Evolutionary conservation across 1,140 invertebrate genomes (phyloP).

Genomic region (Lethocerus indicus): DNA sequence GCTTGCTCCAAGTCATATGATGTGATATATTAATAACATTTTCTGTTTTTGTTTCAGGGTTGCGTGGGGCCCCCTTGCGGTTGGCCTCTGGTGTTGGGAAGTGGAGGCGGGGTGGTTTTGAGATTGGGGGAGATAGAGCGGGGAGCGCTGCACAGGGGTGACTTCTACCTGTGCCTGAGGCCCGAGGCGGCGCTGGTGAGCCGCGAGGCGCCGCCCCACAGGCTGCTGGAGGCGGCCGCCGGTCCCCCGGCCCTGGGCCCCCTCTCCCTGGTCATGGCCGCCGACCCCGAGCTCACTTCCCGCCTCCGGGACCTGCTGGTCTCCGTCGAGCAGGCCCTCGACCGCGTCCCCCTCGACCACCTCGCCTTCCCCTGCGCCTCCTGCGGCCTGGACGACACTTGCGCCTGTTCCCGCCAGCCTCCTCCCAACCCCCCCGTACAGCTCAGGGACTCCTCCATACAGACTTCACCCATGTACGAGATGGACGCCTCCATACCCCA

Average conservation of each 20-base stretch:
- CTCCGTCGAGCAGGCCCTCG: conserved; percentile 45
- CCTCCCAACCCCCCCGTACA: conserved; percentile 19
- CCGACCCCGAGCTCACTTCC: conserved; percentile 28
- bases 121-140: conserved; percentile 29
- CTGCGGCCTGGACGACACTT: conserved; percentile 26
- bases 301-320: conserved; percentile 41
- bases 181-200: conserved; percentile 26
- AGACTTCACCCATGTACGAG: conserved; percentile 38
- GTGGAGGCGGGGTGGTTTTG: conserved; percentile 25
- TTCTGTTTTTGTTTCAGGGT: conserved; percentile 25
- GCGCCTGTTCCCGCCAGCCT: conserved; percentile 23
- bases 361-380: conserved; percentile 39
- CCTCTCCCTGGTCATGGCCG: conserved; percentile 9
- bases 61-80: conserved; percentile 27
- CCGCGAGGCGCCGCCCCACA: conserved; percentile 3
- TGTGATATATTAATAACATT: too few relatives aligned
- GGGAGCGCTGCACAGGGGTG: conserved; percentile 27
- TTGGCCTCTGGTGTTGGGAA: conserved; percentile 29
- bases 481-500: conserved; percentile 47
- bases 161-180: conserved; percentile 33
- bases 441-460: conserved; percentile 24
- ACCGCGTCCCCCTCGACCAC: conserved; percentile 43
- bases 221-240: conserved; percentile 8
- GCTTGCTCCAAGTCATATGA: too few relatives aligned
- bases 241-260: background rate